These are phyloP conservation scores for Epistrophe grossulariae DNA, from an alignment of 2,888 invertebrate genomes.

Conservation along the genomic window DNA sequence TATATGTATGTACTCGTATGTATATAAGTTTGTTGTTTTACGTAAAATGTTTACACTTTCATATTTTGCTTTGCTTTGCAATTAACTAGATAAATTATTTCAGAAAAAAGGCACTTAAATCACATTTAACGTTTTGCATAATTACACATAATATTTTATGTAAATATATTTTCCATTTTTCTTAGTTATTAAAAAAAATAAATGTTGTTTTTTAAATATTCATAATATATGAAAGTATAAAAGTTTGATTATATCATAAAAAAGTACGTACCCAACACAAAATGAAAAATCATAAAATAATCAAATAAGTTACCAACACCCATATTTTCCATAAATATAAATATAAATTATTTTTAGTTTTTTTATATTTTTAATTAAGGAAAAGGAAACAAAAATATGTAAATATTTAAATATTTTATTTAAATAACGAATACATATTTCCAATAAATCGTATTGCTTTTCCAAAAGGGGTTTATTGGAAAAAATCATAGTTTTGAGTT, in stretches of 20 bases:
- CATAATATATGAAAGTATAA: slow-evolving; percentile 75
- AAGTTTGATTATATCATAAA: slow-evolving; percentile 45
- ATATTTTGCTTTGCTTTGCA: slow-evolving; percentile 70
- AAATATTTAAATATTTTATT: slow-evolving; percentile 51
- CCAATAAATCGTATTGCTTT: slow-evolving; percentile 62
- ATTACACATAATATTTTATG: background rate
- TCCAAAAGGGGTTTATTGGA: slow-evolving; percentile 64
- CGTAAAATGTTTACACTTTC: slow-evolving; percentile 74
- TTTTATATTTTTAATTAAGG: slow-evolving; percentile 30
- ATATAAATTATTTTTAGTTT: slow-evolving; percentile 34
- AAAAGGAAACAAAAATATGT: slow-evolving; percentile 44
- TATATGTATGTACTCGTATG: background rate
- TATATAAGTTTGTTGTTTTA: slow-evolving; percentile 42
- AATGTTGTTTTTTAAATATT: slow-evolving; percentile 16
- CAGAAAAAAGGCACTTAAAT: slow-evolving; percentile 77
- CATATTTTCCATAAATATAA: slow-evolving; percentile 57
- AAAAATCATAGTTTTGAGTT: slow-evolving; percentile 69
- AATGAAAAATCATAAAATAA: slow-evolving; percentile 56
- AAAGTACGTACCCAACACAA: slow-evolving; percentile 67
- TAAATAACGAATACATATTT: slow-evolving; percentile 28
- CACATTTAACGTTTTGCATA: slow-evolving; percentile 73
- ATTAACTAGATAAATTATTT: slow-evolving; percentile 75
- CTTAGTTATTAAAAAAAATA: slow-evolving; percentile 17
- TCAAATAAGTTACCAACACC: slow-evolving; percentile 73
- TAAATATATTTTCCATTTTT: slow-evolving; percentile 36